A percentile compares a stretch with the other conserved stretches of the same genome.
Evolutionary conservation across 2,113 vertebrate genomes (phyloP).

Genomic region (Pygoscelis antarcticus): DNA sequence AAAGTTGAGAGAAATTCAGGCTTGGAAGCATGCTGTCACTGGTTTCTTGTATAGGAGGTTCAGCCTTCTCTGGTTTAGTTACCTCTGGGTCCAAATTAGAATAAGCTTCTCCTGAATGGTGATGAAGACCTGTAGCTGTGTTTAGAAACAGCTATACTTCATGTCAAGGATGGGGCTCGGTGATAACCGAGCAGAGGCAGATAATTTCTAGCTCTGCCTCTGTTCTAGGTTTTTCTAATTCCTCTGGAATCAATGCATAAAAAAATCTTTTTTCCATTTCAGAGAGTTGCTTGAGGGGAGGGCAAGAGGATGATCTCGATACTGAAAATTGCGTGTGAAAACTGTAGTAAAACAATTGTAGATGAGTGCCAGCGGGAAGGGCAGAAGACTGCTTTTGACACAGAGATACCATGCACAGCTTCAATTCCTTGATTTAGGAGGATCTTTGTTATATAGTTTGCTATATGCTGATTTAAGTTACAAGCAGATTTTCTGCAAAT

Average conservation of each 20-base stretch:
- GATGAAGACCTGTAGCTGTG: not conserved
- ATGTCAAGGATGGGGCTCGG: not conserved
- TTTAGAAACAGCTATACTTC: not conserved
- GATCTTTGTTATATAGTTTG: not conserved
- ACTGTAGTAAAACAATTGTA: not conserved
- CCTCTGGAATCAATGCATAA: not conserved
- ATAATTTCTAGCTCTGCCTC: not conserved
- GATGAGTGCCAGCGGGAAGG: not conserved
- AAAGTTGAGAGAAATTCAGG: not conserved
- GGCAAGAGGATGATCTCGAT: not conserved
- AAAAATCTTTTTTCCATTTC: not conserved
- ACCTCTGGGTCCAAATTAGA: not conserved
- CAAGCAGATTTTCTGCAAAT: not conserved
- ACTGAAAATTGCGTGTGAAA: not conserved
- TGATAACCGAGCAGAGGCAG: not conserved
- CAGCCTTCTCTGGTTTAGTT: not conserved
- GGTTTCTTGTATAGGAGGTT: not conserved
- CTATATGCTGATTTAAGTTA: not conserved
- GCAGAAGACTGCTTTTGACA: not conserved
- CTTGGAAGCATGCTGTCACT: not conserved
- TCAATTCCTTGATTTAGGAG: not conserved
- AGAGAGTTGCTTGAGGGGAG: not conserved
- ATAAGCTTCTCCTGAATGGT: too few relatives aligned
- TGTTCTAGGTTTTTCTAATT: not conserved
- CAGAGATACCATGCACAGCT: fast-evolving